Conservation (phyloP, 2,113 vertebrate species). For the Puntigrus tetrazona region DNA sequence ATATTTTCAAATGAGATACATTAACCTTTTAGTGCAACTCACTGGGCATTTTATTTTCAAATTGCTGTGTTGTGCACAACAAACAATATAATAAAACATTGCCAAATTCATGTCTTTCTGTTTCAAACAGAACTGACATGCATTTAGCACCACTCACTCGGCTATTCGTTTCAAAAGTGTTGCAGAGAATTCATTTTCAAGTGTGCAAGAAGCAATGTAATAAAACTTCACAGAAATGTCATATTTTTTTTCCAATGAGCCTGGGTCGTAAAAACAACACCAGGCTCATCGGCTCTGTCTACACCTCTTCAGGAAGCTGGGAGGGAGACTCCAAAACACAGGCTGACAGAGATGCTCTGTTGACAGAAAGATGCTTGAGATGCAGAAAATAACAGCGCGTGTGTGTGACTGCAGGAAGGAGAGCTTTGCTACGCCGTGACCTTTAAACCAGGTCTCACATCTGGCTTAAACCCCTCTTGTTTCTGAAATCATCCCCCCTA, state of each 20-base stretch:
- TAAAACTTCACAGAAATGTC: neutral
- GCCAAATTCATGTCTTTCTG: neutral
- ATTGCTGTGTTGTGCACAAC: neutral
- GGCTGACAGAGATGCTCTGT: slow-evolving; percentile 80
- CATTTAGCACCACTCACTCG: neutral
- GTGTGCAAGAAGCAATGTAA: neutral
- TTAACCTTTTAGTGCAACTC: neutral
- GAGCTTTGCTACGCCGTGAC: slow-evolving; percentile 83
- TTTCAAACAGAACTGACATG: neutral
- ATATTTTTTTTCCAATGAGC: neutral
- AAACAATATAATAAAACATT: neutral
- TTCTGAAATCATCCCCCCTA: slow-evolving; percentile 63
- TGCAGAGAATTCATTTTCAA: neutral
- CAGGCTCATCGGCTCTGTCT: slow-evolving; percentile 76
- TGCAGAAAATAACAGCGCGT: slow-evolving; percentile 51
- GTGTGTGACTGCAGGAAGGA: slow-evolving; percentile 74
- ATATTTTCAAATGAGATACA: neutral
- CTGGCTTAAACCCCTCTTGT: slow-evolving; percentile 76
- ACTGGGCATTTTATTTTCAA: neutral
- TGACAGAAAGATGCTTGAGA: slow-evolving; percentile 82
- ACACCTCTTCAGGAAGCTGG: slow-evolving; percentile 75
- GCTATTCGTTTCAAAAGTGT: neutral
- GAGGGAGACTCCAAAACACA: slow-evolving; percentile 81
- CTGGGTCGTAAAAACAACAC: slow-evolving; percentile 69
- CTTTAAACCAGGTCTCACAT: slow-evolving; percentile 76